phyloP scores from a whole-genome alignment of 2,113 vertebrate genomes.

The Entelurus aequoreus region DNA sequence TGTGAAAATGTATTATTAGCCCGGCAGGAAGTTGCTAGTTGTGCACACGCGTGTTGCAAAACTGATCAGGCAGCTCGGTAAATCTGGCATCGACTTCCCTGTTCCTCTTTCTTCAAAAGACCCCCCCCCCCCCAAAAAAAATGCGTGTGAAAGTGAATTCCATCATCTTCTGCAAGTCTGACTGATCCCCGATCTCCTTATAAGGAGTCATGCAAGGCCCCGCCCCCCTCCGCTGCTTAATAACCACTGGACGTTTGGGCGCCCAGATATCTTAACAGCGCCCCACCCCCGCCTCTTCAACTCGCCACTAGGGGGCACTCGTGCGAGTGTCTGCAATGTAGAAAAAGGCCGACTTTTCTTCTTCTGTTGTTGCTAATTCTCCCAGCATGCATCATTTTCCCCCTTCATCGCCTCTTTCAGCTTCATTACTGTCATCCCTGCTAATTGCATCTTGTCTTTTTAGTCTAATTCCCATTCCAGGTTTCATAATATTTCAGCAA shows the following conservation, averaged over 20 bases:
- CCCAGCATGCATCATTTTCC: constrained; percentile 43
- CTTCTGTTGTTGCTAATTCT: constrained; percentile 52
- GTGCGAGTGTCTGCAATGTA: constrained; percentile 73
- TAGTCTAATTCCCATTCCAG: no score
- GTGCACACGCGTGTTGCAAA: no score
- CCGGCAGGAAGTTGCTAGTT: no score
- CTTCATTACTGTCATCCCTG: neutral
- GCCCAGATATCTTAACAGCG: constrained; percentile 43
- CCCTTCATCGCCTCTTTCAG: constrained; percentile 19
- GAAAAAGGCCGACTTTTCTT: constrained; percentile 59
- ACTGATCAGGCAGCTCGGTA: no score
- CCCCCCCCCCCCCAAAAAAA: neutral
- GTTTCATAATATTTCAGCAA: no score
- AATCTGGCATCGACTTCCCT: neutral
- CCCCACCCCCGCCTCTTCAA: constrained; percentile 27
- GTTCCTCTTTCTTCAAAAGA: constrained; percentile 3
- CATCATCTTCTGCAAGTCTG: constrained; percentile 90
- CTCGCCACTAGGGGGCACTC: constrained; percentile 17
- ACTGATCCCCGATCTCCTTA: constrained; percentile 38
- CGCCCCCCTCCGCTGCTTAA: constrained; percentile 52
- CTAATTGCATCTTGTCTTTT: constrained; percentile 25
- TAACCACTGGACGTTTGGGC: constrained; percentile 35
- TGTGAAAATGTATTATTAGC: no score
- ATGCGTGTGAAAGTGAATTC: constrained; percentile 77
- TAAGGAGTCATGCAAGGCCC: constrained; percentile 36